Conservation (phyloP, 2,888 invertebrate species). For the Aplocera efformata region DNA sequence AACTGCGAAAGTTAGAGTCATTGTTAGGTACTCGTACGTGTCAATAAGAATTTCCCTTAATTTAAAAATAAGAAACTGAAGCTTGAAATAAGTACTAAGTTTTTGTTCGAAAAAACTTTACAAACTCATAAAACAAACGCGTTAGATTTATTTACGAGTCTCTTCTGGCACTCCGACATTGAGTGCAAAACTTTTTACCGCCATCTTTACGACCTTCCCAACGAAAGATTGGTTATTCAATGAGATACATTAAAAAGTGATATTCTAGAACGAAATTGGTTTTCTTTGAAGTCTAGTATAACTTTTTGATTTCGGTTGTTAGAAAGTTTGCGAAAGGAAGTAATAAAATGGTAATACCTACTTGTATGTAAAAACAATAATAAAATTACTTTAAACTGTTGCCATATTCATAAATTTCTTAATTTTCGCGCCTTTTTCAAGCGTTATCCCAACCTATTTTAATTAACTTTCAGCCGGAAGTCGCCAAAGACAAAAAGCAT, state of each 20-base stretch:
- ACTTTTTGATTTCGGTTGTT: slow-evolving; percentile 2
- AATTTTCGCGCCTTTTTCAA: not conserved
- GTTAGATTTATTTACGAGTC: slow-evolving; percentile 50
- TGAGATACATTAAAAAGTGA: slow-evolving; percentile 33
- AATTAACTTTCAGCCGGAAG: not conserved
- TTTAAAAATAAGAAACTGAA: too few species aligned
- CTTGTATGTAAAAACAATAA: too few species aligned
- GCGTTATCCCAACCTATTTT: not conserved
- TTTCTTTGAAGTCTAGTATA: slow-evolving; percentile 20
- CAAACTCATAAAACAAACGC: slow-evolving; percentile 29
- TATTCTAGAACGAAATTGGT: slow-evolving; percentile 22
- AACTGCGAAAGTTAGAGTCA: too few species aligned
- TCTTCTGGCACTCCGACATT: slow-evolving; percentile 36
- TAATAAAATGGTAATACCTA: not conserved
- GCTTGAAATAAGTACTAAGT: too few species aligned
- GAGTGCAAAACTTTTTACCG: slow-evolving; percentile 58
- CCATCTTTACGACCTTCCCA: slow-evolving; percentile 42
- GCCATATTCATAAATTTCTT: too few species aligned
- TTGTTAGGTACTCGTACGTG: too few species aligned
- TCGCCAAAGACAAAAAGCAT: not conserved
- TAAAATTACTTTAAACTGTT: too few species aligned
- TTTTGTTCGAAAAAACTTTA: slow-evolving; percentile 12
- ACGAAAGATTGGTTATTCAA: slow-evolving; percentile 43
- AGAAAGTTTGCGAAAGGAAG: not conserved
- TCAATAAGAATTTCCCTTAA: too few species aligned